Percentiles rank a stretch among this genome's conserved stretches.
phyloP scores from a whole-genome alignment of 2,888 invertebrate species.

The Papilio demoleus region DNA sequence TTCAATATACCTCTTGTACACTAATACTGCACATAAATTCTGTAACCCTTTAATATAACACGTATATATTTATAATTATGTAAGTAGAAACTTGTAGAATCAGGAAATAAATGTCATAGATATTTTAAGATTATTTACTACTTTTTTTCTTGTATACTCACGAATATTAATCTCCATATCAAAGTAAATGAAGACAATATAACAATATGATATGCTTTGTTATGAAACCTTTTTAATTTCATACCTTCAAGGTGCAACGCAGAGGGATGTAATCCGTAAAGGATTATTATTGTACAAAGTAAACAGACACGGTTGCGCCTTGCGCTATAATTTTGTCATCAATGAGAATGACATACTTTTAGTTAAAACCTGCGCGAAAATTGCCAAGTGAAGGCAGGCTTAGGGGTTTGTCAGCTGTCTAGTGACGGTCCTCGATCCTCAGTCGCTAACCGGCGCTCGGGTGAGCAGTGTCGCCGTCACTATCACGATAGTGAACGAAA shows the following conservation, averaged over 20 bases:
- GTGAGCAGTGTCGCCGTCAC: slow-evolving; percentile 48
- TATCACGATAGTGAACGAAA: slow-evolving; percentile 50
- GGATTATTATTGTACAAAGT: neutral
- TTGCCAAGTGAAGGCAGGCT: slow-evolving; percentile 43
- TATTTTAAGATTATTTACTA: no score
- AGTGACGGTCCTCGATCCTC: slow-evolving; percentile 46
- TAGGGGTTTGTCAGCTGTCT: slow-evolving; percentile 47
- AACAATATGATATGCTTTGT: neutral
- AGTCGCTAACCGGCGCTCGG: slow-evolving; percentile 56
- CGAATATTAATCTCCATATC: no score
- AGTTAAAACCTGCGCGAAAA: slow-evolving; percentile 42
- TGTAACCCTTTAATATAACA: neutral
- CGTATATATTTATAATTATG: neutral
- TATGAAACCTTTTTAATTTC: neutral
- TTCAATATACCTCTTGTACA: neutral
- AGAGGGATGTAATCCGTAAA: neutral
- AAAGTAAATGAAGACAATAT: no score
- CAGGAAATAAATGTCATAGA: no score
- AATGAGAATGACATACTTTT: slow-evolving; percentile 47
- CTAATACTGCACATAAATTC: neutral
- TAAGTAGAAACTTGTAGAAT: no score
- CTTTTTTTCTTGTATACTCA: no score
- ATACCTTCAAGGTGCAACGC: neutral
- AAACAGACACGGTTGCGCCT: slow-evolving; percentile 10
- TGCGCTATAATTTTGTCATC: slow-evolving; percentile 22